Percentiles rank a stretch among this genome's conserved stretches.
Conservation (phyloP, 2,888 invertebrate genomes). For the Mythimna albipuncta region DNA sequence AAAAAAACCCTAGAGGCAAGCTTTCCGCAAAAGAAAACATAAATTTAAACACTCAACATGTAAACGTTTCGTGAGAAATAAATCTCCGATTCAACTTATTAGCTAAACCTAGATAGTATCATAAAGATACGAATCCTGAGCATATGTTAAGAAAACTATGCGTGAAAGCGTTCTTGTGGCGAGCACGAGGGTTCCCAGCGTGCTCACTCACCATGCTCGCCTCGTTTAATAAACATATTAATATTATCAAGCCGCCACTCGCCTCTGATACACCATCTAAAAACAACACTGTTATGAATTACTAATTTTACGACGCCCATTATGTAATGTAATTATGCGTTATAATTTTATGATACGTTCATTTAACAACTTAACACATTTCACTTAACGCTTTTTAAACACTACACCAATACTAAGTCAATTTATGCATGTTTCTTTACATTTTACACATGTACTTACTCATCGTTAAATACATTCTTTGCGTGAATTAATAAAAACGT, state of each 20-base stretch:
- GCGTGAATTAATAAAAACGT: conserved; percentile 28
- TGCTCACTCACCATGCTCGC: conserved; percentile 79
- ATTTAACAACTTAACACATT: conserved; percentile 82
- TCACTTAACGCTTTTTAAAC: conserved; percentile 63
- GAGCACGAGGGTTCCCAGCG: conserved; percentile 36
- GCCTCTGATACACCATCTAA: conserved; percentile 86
- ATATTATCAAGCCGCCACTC: conserved; percentile 79
- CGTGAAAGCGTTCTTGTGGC: conserved; percentile 44
- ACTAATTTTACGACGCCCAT: conserved; percentile 83
- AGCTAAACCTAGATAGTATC: conserved; percentile 16
- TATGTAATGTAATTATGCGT: conserved; percentile 83
- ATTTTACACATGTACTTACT: conserved; percentile 56
- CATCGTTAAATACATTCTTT: conserved; percentile 44
- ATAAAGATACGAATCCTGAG: conserved; percentile 38
- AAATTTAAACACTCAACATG: background rate
- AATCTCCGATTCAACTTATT: conserved; percentile 13
- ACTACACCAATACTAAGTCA: conserved; percentile 59
- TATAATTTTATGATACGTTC: conserved; percentile 83
- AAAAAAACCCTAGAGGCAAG: background rate
- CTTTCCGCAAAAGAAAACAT: background rate
- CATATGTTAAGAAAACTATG: conserved; percentile 44
- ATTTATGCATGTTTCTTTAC: conserved; percentile 64
- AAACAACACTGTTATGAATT: conserved; percentile 88
- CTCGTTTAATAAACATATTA: conserved; percentile 86
- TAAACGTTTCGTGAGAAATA: background rate